phyloP scores from a whole-genome alignment of 2,113 vertebrate species.

The Hypanus sabinus region DNA sequence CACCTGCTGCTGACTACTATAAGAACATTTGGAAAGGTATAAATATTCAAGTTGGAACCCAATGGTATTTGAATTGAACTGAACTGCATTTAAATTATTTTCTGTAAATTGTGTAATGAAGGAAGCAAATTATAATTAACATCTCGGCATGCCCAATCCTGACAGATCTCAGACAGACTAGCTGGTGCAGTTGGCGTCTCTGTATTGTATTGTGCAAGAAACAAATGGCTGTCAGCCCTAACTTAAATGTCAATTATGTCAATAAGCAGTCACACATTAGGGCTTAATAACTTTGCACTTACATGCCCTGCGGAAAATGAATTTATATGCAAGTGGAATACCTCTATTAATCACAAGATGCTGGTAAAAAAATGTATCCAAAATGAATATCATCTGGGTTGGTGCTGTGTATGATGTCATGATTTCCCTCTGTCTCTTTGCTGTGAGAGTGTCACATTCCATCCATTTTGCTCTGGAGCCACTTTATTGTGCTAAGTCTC shows the following conservation, averaged over 20 bases:
- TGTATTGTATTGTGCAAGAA: conserved; percentile 20
- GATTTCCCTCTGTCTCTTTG: too few species aligned
- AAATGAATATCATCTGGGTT: not conserved
- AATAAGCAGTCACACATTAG: not conserved
- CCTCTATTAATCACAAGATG: not conserved
- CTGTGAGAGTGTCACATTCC: not conserved
- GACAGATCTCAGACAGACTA: conserved; percentile 23
- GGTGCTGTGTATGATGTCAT: not conserved
- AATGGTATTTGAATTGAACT: not conserved
- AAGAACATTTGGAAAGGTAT: not conserved
- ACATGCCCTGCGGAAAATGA: not conserved
- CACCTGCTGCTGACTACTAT: not conserved
- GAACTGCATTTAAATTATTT: too few species aligned
- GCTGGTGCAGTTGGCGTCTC: not conserved
- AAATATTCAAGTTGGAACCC: not conserved
- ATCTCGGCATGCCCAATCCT: conserved; percentile 3
- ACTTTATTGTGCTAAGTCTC: not conserved
- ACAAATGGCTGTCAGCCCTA: not conserved
- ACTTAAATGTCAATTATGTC: conserved; percentile 16
- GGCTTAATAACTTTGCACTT: not conserved
- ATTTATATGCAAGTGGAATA: not conserved
- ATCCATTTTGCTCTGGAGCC: not conserved
- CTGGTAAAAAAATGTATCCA: not conserved
- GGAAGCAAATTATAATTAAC: not conserved
- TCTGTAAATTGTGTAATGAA: not conserved